Base-by-base conservation (phyloP, 2,113 vertebrate genomes). In the Zosterops hypoxanthus region DNA sequence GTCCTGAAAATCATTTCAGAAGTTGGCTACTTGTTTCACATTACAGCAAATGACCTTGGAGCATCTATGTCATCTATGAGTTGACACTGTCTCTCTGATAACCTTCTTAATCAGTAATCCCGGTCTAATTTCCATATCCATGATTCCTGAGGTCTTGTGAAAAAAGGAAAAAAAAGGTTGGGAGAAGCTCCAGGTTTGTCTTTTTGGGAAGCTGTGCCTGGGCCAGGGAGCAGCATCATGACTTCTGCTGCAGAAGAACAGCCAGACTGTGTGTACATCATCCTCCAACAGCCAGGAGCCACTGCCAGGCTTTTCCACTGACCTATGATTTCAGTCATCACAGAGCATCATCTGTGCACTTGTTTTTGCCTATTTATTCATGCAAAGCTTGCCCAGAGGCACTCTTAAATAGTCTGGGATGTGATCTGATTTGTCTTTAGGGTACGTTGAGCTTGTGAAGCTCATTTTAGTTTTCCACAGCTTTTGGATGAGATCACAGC, bases 381-480 rank as follows among this genome's bases (percentile, higher is more conserved):
- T 78, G 64, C 79, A 86, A 12, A 93, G 56, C 69, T 96, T 83
- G 71, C 94, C 82, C 64, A 61, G 72, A 88, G 82, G 92, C 90
- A 12, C 68, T 81, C 80, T 55, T 77, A 94, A 95, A 77, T 69
- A 81, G 83, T 78, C 83, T 86, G 64, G 64, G 88, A 75, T 90
- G 81, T 75, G 88, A 93, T 93, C 72, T 86, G 82, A 75, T 93
- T 93, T 93, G 88, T 95, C 95, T 94, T 94, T 53, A 57, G 82
- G 75, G 44, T 91, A 44, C 3, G 0, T 33, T 61, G 60, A 79
- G 65, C 80, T 93, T 90, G 64, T 36, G 55, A 93, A 86, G 86
- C 82, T 92, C 14, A 1, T 78, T 97, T 80, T 59, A 39, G 68
- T 20, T 4, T 90, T 88, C 71, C 56, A 47, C 23, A 0, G 78